Conservation (phyloP, 2,113 vertebrate species). For the Podarcis raffonei region DNA sequence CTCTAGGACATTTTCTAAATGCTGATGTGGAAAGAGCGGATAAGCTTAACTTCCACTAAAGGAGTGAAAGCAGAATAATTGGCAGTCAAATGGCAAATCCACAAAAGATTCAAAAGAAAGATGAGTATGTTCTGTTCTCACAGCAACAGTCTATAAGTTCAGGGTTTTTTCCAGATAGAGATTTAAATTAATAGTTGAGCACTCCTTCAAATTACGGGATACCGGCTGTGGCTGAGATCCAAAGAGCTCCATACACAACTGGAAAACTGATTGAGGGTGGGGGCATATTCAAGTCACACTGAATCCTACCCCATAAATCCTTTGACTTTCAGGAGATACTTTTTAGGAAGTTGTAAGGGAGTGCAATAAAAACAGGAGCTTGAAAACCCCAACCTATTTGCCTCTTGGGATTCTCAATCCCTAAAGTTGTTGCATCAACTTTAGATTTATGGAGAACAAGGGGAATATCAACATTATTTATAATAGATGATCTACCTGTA, state of each 20-base stretch:
- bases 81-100: not conserved
- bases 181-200: not conserved
- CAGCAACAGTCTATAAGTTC: not conserved
- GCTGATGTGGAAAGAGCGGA: conserved; percentile 32
- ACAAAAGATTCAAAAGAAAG: conserved; percentile 30
- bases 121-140: not conserved
- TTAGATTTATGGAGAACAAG: not conserved
- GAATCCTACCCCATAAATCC: not conserved
- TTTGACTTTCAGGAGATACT: not conserved
- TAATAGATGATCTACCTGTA: not conserved
- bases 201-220: not conserved
- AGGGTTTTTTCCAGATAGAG: not conserved
- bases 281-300: no score
- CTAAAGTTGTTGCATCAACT: not conserved
- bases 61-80: not conserved
- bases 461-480: not conserved
- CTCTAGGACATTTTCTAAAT: conserved; percentile 60
- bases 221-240: not conserved
- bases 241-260: not conserved
- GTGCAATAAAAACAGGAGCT: not conserved
- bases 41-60: conserved; percentile 18
- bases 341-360: not conserved
- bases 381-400: not conserved
- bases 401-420: not conserved
- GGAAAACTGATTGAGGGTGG: not conserved